Base-by-base conservation (phyloP, 2,113 vertebrate species). In the Amblyopsis rosae region DNA sequence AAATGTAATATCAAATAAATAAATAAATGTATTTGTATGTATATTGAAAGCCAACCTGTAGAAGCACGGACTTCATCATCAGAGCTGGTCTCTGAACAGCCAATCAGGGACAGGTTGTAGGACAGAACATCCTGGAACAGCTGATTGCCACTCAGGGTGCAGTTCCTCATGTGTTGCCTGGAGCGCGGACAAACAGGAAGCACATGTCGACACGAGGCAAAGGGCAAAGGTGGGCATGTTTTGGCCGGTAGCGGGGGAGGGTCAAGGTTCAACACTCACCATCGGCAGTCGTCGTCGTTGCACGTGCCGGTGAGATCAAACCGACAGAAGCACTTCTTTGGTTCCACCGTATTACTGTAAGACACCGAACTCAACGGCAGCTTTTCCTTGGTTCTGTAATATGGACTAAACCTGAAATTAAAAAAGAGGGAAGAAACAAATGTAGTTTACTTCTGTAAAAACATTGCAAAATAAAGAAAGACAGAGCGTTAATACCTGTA, bases 111-210 rank as follows among this genome's bases (percentile, higher is more conserved):
- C 68, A 98, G 88, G 70, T 94, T 93, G 80, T 99, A 99, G 9
- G 97, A 99, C 62, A 99, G 88, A 77, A 99, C 90, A 61, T 99
- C 97, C 85, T 98, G 95, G 85, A 98, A 98, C 4, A 99, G 90
- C 74, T 96, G 95, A 73, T 93, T 95, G 71, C 94, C 94, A 12
- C 73, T 95, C 67, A 97, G 87, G 33, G 93, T 94, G 81, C 95
- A 97, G 83, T 98, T 95, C 72, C 96, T 95, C 93, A 94, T 95
- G 87, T 99, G 97, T 83, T 98, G 98, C 98, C 98, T 99, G 85
- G 72, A 69, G 5, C 11, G 8, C 15, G 9, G 56, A 58, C 12
- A 32, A 0, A 6, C 17, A 10, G 19, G 9, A 58, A 9, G 1
- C 49, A 12, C 11, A 51, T 99, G 96, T 83, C 98, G 96, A 96